phyloP scores from a whole-genome alignment of 2,113 vertebrate species.

The Cyrtonyx montezumae region DNA sequence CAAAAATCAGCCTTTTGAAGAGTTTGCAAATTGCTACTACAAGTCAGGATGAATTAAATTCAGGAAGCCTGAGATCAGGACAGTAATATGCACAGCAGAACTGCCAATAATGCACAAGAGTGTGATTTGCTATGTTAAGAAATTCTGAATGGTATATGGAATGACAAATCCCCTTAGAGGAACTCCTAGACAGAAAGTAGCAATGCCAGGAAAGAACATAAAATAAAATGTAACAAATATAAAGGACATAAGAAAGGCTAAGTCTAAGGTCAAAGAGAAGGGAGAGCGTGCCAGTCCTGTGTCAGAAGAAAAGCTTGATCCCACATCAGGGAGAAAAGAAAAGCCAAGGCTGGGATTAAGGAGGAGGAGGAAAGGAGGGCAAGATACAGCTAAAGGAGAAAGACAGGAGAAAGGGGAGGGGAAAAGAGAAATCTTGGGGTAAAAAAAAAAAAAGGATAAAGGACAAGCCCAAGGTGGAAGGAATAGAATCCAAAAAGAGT shows the following conservation, averaged over 20 bases:
- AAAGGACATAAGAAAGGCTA: not conserved
- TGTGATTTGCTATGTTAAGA: not conserved
- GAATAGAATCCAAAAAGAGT: not conserved
- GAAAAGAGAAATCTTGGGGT: not conserved
- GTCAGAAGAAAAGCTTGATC: slow-evolving; percentile 37
- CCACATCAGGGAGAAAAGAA: not conserved
- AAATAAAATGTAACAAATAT: not conserved
- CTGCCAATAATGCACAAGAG: slow-evolving; percentile 7
- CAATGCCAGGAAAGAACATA: not conserved
- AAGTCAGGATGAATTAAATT: slow-evolving; percentile 32
- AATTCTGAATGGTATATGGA: slow-evolving; percentile 38
- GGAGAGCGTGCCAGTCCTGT: not conserved
- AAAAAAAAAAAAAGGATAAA: not conserved
- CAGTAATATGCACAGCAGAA: not conserved
- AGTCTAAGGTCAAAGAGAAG: slow-evolving; percentile 48
- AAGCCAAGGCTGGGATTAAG: slow-evolving; percentile 45
- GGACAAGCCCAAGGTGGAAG: not conserved
- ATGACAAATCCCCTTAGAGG: not conserved
- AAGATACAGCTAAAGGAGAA: not conserved
- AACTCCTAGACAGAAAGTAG: not conserved
- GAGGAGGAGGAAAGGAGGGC: slow-evolving; percentile 25
- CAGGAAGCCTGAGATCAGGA: not conserved
- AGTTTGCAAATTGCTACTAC: not conserved
- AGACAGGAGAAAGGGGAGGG: not conserved
- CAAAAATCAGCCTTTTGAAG: not conserved